Evolutionary conservation across 2,888 invertebrate species (phyloP).

Genomic region (Lathronympha strigana): DNA sequence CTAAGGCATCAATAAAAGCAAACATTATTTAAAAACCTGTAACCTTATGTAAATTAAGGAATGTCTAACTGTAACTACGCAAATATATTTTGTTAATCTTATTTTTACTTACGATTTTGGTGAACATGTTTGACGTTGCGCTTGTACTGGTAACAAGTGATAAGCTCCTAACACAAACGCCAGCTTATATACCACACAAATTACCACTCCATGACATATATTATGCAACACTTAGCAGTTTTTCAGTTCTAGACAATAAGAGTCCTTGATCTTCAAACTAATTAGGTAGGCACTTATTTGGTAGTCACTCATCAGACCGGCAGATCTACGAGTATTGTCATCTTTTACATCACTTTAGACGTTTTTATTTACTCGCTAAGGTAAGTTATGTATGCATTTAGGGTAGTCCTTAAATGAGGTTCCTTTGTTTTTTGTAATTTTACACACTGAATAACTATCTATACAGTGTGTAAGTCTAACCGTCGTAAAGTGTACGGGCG

Average conservation of each 20-base stretch:
- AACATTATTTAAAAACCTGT: too few species aligned
- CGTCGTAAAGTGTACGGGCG: too few species aligned
- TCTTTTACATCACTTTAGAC: too few species aligned
- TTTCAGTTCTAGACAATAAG: slow-evolving; percentile 65
- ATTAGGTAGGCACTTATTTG: slow-evolving; percentile 47
- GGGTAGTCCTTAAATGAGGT: too few species aligned
- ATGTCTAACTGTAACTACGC: too few species aligned
- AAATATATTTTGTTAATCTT: slow-evolving; percentile 43
- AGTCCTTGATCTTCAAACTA: slow-evolving; percentile 80
- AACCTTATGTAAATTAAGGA: too few species aligned
- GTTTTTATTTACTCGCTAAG: too few species aligned
- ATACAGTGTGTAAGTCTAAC: too few species aligned
- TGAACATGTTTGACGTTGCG: slow-evolving; percentile 72
- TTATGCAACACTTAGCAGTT: slow-evolving; percentile 49
- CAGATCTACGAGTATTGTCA: not conserved
- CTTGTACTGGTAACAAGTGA: slow-evolving; percentile 74
- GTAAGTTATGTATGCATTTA: too few species aligned
- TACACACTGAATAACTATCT: too few species aligned
- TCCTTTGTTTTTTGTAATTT: too few species aligned
- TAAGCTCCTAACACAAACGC: slow-evolving; percentile 54
- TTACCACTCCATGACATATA: slow-evolving; percentile 71
- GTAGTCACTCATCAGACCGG: slow-evolving; percentile 45
- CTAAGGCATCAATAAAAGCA: too few species aligned
- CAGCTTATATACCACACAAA: slow-evolving; percentile 67
- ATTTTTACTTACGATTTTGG: slow-evolving; percentile 70